Evolutionary conservation across 2,113 vertebrate species (phyloP), one percentile per base, ranked within the genome.

Genomic region (Dromaius novaehollandiae): DNA sequence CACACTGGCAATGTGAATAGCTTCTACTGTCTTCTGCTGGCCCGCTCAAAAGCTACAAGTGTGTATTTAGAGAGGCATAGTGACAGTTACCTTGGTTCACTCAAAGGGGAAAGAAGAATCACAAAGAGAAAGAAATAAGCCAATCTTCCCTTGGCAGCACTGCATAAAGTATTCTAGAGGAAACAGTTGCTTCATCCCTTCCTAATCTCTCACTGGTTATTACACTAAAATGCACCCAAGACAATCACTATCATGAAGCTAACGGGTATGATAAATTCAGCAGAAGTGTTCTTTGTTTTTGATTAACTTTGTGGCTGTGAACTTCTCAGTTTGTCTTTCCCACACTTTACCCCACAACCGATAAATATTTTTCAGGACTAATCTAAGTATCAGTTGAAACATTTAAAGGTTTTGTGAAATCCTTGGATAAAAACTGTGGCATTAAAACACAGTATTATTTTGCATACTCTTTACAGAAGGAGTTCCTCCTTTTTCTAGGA

Each of bases 401-500:
- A 56, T 89, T 89, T 87, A 92, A 92, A 90, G 65, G 74, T 92
- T 92, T 91, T 73, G 55, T 76, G 69, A 96, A 93, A 93, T 68
- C 20, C 51, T 79, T 94, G 88, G 84, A 82, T 90, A 70, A 93
- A 95, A 95, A 93, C 1, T 6, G 70, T 50, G 30, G 74, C 83
- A 89, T 95, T 95, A 93, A 95, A 90, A 89, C 82, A 81, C 87
- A 94, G 94, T 94, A 82, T 79, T 73, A 85, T 82, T 90, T 84
- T 95, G 77, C 93, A 95, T 89, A 92, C 90, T 89, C 93, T 94
- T 96, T 88, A 89, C 92, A 90, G 90, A 95, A 51, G 83, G 88
- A 96, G 92, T 87, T 96, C 92, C 94, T 96, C 91, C 66, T 46
- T 96, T 97, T 97, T 97, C 96, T 96, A 97, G 96, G 96, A 93